Evolutionary conservation across 2,113 vertebrate genomes (phyloP), one percentile per base, ranked within the genome.

Genomic region (Myiagra hebetior): DNA sequence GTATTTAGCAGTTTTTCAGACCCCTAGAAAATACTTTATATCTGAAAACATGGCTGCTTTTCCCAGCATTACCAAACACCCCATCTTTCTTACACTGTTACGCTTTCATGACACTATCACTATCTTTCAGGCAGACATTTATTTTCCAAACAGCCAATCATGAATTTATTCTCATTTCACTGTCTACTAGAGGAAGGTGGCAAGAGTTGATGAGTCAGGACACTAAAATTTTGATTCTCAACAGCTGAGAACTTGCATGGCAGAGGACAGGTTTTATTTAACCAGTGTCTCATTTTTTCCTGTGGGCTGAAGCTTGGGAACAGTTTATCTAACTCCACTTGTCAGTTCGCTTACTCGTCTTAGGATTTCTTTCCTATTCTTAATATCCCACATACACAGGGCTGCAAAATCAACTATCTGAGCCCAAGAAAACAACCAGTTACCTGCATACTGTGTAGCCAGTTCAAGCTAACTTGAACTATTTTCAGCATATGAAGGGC

Each of bases 171-270:
- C 35, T 57, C 42, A 46, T 62, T 53, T 60, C 12, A 27, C 11
- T 84, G 24, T 56, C 47, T 42, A 60, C 41, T 55, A 79, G 13
- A 81, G 23, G 21, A 85, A 91, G 37, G 39, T 57, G 55, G 53
- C 19, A 50, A 88, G 33, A 91, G 55, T 1, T n/a, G 64, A 52
- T 85, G 79, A 90, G 64, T 92, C 82, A 95, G 79, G 42, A 52
- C 67, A 81, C 33, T 50, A 67, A 47, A 74, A 70, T 84, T 91
- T 77, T 82, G 90, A 81, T 84, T 90, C 78, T 74, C 65, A 78
- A 91, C 88, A 96, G 88, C 88, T 93, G 95, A 93, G 52, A 90
- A 85, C 79, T 77, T 86, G 52, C 60, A 78, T 57, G 79, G 83
- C 53, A 91, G 30, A 63, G 63, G 53, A 80, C 53, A 79, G 56